Evolutionary conservation across 1,140 invertebrate species (phyloP).

Genomic region (Aphaenogaster floridana): DNA sequence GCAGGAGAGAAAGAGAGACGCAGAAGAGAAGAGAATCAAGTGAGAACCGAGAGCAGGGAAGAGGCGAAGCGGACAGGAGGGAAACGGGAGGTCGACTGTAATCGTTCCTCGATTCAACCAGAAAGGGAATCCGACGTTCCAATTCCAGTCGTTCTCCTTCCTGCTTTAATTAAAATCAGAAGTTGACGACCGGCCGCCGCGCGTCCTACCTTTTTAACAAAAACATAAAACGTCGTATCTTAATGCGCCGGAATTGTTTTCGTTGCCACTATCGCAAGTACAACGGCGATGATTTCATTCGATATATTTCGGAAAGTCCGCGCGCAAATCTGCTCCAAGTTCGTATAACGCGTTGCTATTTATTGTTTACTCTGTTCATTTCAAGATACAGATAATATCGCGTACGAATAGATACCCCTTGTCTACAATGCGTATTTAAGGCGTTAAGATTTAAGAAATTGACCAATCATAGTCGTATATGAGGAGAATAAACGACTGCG

Average conservation of each 20-base stretch:
- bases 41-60: constrained; percentile 34
- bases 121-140: constrained; percentile 72
- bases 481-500: too few species aligned
- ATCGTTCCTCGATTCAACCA: constrained; percentile 73
- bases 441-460: too few species aligned
- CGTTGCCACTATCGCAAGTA: constrained; percentile 39
- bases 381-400: background rate
- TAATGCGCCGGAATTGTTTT: constrained; percentile 55
- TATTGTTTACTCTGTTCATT: constrained; percentile 26
- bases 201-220: constrained; percentile 44
- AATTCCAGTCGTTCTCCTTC: constrained; percentile 68
- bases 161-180: constrained; percentile 79
- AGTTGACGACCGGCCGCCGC: constrained; percentile 50
- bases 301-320: constrained; percentile 6
- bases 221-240: constrained; percentile 48
- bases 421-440: too few species aligned
- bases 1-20: constrained; percentile 55
- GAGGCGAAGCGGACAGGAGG: constrained; percentile 44
- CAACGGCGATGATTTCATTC: constrained; percentile 55
- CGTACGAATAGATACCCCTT: background rate
- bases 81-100: constrained; percentile 36
- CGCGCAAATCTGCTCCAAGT: background rate
- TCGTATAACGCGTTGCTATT: background rate
- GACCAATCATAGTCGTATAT: too few species aligned
- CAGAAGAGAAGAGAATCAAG: constrained; percentile 7